A percentile compares a stretch with the other conserved stretches of the same genome.
phyloP scores from a whole-genome alignment of 2,797 vertebrate species.

The Spinibarbus caldwelli region DNA sequence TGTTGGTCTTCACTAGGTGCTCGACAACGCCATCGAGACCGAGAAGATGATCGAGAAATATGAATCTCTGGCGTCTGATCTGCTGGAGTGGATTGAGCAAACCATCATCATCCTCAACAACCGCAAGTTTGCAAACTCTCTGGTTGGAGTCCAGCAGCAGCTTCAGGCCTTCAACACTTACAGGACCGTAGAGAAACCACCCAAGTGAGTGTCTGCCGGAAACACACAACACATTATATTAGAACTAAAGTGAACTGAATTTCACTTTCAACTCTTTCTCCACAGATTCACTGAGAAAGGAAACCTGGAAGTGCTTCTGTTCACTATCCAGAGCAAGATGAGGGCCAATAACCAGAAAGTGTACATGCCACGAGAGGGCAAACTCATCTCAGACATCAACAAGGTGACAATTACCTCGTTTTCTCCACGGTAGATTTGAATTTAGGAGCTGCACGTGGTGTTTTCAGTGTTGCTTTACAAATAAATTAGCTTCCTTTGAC shows the following conservation, averaged over 20 bases:
- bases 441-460: not conserved
- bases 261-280: not conserved
- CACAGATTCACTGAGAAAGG: conserved; percentile 94
- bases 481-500: not conserved
- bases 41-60: conserved; percentile 99
- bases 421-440: not conserved
- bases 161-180: conserved; percentile 98
- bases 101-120: conserved; percentile 99
- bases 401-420: conserved; percentile 77
- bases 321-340: conserved; percentile 98
- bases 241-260: not conserved
- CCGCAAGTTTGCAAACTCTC: conserved; percentile 95
- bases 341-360: conserved; percentile 97
- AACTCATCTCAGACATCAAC: conserved; percentile 97
- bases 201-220: conserved; percentile 82
- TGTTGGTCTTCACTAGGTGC: conserved; percentile 76
- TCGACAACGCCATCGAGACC: conserved; percentile 95
- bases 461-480: not conserved
- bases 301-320: conserved; percentile 93
- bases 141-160: conserved; percentile 95
- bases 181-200: conserved; percentile 95
- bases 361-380: conserved; percentile 93
- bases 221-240: not conserved
- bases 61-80: conserved; percentile 93
- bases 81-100: conserved; percentile 98